A percentile compares a stretch with the other conserved stretches of the same genome.
Conservation (phyloP, 2,888 invertebrate species). For the Eupithecia insigniata region DNA sequence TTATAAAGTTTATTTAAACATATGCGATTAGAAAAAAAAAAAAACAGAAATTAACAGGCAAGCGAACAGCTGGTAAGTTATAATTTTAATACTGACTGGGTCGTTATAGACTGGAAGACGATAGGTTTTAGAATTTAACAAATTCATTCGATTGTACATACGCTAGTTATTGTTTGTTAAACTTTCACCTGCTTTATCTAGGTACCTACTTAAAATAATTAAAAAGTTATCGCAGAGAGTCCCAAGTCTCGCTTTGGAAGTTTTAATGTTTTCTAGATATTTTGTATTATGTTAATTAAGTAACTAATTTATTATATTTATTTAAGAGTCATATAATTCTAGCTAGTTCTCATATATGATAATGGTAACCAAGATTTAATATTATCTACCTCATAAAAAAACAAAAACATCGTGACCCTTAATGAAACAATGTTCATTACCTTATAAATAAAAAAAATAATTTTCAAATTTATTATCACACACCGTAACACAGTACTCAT, state of each 20-base stretch:
- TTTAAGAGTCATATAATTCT: not conserved
- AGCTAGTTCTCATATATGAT: not conserved
- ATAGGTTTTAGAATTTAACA: not conserved
- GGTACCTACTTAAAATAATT: not conserved
- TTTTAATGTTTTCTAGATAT: conserved; percentile 11
- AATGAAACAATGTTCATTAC: not conserved
- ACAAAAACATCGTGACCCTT: not conserved
- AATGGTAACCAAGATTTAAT: conserved; percentile 25
- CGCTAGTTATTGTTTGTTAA: not conserved
- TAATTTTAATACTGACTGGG: not conserved
- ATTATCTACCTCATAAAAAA: not conserved
- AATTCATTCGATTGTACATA: not conserved
- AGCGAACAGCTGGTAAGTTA: not conserved
- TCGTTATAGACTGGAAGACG: conserved; percentile 1
- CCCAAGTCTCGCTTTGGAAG: conserved; percentile 30
- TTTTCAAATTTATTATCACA: not conserved
- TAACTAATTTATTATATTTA: not conserved
- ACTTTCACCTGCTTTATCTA: not conserved
- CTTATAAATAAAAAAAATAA: not conserved
- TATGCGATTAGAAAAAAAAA: not conserved
- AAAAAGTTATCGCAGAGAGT: conserved; percentile 22
- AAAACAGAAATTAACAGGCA: not conserved
- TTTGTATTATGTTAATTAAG: conserved; percentile 11
- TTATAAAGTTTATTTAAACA: not conserved
- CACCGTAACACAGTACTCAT: not conserved